These are phyloP conservation scores for Ifrita kowaldi DNA, from an alignment of 2,113 vertebrate genomes.

Conservation along the genomic window DNA sequence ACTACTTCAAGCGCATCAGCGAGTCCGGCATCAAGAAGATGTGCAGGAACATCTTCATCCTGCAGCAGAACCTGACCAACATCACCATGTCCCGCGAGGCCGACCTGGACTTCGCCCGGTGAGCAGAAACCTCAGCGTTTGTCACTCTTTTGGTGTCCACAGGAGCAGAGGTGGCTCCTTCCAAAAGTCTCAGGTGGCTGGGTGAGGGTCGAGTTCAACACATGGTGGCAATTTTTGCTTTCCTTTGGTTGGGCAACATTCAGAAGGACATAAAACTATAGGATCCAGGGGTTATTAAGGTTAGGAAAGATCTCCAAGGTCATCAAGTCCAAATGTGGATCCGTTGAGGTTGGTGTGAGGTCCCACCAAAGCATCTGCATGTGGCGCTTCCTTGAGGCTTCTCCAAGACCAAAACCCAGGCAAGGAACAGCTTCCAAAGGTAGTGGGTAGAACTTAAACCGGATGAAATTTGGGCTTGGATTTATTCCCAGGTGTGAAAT, in stretches of 20 bases:
- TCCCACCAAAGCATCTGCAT: neutral
- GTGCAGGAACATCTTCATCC: constrained; percentile 98
- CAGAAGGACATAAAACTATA: rapidly evolving
- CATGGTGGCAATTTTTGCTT: rapidly evolving
- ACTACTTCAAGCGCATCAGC: constrained; percentile 97
- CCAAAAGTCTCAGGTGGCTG: rapidly evolving
- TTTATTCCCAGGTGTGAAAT: neutral
- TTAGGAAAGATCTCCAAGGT: neutral
- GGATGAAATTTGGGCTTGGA: neutral
- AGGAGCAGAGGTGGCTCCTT: neutral
- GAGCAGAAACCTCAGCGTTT: neutral
- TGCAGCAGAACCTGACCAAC: constrained; percentile 98
- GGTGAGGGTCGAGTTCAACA: neutral
- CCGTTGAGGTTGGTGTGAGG: neutral
- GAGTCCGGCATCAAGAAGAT: constrained; percentile 99
- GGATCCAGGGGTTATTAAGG: rapidly evolving
- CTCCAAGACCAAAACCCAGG: neutral
- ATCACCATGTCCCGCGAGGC: constrained; percentile 99
- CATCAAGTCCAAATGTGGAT: neutral
- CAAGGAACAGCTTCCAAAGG: neutral
- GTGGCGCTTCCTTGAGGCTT: neutral
- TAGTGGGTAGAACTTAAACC: neutral
- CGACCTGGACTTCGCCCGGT: constrained; percentile 97
- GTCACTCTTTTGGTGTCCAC: rapidly evolving
- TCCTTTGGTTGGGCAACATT: rapidly evolving